Percentiles rank a stretch among this genome's conserved stretches.
Evolutionary conservation across 2,888 invertebrate species (phyloP).

Genomic region (Leptogaster cylindrica): DNA sequence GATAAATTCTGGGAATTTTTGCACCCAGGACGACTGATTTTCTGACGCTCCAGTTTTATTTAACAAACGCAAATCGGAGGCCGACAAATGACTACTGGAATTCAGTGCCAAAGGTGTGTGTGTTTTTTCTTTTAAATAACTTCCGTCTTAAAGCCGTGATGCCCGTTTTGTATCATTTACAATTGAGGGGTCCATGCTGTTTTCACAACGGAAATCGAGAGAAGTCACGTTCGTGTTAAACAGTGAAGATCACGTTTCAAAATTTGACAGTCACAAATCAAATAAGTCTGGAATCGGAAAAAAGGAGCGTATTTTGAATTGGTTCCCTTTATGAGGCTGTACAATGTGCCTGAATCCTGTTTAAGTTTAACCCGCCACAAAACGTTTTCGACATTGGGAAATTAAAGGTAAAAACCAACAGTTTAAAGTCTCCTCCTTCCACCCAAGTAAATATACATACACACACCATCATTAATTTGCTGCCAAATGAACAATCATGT

Average conservation of each 20-base stretch:
- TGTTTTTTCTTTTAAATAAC: neutral
- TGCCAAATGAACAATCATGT: too few relatives aligned
- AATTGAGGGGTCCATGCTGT: constrained; percentile 1
- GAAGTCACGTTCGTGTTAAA: constrained; percentile 8
- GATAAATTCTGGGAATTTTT: neutral
- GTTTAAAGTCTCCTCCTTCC: too few relatives aligned
- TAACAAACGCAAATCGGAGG: constrained; percentile 4
- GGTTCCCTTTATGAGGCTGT: too few relatives aligned
- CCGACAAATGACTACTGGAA: neutral
- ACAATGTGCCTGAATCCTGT: too few relatives aligned
- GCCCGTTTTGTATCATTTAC: neutral
- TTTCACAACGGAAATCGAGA: constrained; percentile 17
- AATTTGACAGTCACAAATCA: constrained; percentile 18
- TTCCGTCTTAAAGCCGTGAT: constrained; percentile 7
- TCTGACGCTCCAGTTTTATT: neutral
- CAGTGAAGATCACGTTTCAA: constrained; percentile 26
- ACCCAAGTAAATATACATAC: too few relatives aligned
- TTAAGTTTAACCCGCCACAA: too few relatives aligned
- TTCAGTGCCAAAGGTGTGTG: neutral
- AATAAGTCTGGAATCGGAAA: constrained; percentile 12
- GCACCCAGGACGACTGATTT: neutral
- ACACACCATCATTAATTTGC: too few relatives aligned
- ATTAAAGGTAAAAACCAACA: too few relatives aligned
- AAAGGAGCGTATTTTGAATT: too few relatives aligned
- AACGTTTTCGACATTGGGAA: too few relatives aligned